phyloP scores from a whole-genome alignment of 2,888 invertebrate genomes.

The Ephialtes manifestator region DNA sequence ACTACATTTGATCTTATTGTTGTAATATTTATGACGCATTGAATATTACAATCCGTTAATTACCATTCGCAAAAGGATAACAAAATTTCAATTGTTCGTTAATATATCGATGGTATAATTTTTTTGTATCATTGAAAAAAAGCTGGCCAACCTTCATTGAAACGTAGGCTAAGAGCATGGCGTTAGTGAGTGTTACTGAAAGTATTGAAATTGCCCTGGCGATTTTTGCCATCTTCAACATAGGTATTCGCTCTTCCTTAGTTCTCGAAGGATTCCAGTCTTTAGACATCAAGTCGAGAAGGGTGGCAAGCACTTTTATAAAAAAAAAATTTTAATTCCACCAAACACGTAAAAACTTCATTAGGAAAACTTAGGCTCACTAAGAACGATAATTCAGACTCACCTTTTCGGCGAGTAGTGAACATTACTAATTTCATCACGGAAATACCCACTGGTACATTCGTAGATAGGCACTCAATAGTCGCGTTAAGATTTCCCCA shows the following conservation, averaged over 20 bases:
- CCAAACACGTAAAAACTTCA: not conserved
- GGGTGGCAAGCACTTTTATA: constrained; percentile 31
- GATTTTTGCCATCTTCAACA: constrained; percentile 70
- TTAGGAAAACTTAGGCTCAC: not conserved
- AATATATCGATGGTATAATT: too few species aligned
- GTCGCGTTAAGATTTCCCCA: constrained; percentile 70
- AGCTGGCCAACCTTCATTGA: constrained; percentile 39
- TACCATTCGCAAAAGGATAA: not conserved
- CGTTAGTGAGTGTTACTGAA: constrained; percentile 55
- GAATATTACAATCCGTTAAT: not conserved
- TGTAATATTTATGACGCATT: not conserved
- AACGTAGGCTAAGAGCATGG: constrained; percentile 36
- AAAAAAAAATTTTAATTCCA: not conserved
- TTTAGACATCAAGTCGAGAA: constrained; percentile 55
- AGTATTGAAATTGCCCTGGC: constrained; percentile 70
- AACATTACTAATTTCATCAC: constrained; percentile 53
- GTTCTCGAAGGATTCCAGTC: constrained; percentile 67
- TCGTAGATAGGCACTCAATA: constrained; percentile 73
- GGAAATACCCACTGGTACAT: constrained; percentile 55
- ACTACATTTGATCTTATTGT: not conserved
- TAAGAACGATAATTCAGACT: not conserved
- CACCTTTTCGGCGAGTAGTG: constrained; percentile 45
- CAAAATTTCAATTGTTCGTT: not conserved
- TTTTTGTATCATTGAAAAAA: not conserved
- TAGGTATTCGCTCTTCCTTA: constrained; percentile 62